Evolutionary conservation across 2,888 invertebrate genomes (phyloP).

Genomic region (Scaptomyza polygonia): DNA sequence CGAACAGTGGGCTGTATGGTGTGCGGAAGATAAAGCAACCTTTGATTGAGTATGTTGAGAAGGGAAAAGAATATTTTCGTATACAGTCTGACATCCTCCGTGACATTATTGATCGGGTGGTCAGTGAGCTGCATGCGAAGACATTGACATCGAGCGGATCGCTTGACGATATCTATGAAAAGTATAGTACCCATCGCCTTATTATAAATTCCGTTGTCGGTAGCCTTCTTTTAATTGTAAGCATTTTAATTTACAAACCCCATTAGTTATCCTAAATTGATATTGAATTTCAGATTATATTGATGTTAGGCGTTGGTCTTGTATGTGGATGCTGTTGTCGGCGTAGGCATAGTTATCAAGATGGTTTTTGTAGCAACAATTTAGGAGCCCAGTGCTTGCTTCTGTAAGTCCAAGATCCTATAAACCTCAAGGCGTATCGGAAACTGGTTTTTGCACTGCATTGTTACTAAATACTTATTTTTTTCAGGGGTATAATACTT

Average conservation of each 20-base stretch:
- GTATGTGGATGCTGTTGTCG: slow-evolving; percentile 16
- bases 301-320: slow-evolving; percentile 36
- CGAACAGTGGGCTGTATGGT: no score
- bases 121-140: slow-evolving; percentile 43
- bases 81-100: slow-evolving; percentile 34
- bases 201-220: slow-evolving; percentile 32
- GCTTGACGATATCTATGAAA: slow-evolving; percentile 51
- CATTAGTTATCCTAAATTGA: not conserved
- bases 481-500: not conserved
- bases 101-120: slow-evolving; percentile 43
- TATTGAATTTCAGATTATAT: slow-evolving; percentile 34
- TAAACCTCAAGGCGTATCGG: not conserved
- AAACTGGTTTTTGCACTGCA: not conserved
- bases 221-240: slow-evolving; percentile 50
- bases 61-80: slow-evolving; percentile 27
- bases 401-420: not conserved
- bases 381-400: not conserved
- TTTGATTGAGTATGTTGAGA: slow-evolving; percentile 23
- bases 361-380: not conserved
- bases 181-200: slow-evolving; percentile 49
- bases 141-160: slow-evolving; percentile 32
- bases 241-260: not conserved
- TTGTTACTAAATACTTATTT: no score
- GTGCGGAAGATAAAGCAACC: not conserved
- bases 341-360: not conserved